Evolutionary conservation across 30 jellyfish, hydroid and myxozoan genomes (phyloP).

Genomic region (Aurelia sp.): DNA sequence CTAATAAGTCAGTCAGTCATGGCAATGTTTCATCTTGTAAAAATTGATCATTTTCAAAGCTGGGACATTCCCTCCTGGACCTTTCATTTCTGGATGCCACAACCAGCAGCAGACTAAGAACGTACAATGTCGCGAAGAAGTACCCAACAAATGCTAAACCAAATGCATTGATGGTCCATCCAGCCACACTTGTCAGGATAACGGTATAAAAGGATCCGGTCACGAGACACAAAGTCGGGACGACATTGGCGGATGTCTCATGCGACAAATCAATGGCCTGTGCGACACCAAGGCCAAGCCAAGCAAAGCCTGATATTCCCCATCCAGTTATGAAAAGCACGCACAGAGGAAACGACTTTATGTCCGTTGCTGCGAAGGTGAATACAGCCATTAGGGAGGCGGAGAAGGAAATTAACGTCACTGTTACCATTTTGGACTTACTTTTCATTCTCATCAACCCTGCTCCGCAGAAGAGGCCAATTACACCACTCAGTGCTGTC

Average conservation of each 20-base stretch:
- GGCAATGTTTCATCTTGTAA: too few relatives aligned
- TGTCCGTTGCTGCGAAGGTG: constrained; percentile 13
- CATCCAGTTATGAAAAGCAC: constrained; percentile 1
- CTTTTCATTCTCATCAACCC: not conserved
- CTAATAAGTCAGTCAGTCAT: too few relatives aligned
- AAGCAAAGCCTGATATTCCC: constrained; percentile 42
- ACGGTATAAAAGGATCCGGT: constrained; percentile 41
- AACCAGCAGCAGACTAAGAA: not conserved
- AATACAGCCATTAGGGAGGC: constrained; percentile 10
- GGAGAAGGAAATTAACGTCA: not conserved
- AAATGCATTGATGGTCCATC: constrained; percentile 15
- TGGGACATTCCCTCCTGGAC: too few relatives aligned
- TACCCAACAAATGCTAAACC: constrained; percentile 36
- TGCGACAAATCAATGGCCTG: constrained; percentile 16
- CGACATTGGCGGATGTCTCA: constrained; percentile 18
- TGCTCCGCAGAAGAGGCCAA: constrained; percentile 50
- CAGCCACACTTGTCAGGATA: not conserved
- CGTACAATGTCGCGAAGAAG: constrained; percentile 24
- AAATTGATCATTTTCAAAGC: too few relatives aligned
- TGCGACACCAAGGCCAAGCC: constrained; percentile 27
- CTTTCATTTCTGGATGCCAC: not conserved
- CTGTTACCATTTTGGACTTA: not conserved
- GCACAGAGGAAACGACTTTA: constrained; percentile 5
- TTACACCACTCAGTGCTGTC: not conserved
- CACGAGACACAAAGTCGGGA: constrained; percentile 23